phyloP scores from a whole-genome alignment of 2,888 invertebrate genomes.

The Prenolepis imparis region DNA sequence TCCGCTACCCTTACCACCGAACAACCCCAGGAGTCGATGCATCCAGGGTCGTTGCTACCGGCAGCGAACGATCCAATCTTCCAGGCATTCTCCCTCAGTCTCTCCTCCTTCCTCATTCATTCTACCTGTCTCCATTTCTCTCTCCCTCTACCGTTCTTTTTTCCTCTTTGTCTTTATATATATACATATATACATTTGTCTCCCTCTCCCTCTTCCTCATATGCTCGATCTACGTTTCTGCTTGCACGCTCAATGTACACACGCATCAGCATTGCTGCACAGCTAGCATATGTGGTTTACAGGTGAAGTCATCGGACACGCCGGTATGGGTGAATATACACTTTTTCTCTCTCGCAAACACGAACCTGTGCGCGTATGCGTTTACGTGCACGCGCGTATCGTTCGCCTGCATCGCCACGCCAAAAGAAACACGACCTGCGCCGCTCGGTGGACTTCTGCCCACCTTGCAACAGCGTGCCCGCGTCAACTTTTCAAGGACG shows the following conservation, averaged over 20 bases:
- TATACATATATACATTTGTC: not conserved
- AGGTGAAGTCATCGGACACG: conserved; percentile 47
- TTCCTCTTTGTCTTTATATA: not conserved
- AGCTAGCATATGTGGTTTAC: conserved; percentile 48
- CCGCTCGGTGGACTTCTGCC: conserved; percentile 46
- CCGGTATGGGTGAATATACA: conserved; percentile 27
- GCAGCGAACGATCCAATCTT: conserved; percentile 85
- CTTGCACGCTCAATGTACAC: conserved; percentile 53
- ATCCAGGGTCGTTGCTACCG: conserved; percentile 86
- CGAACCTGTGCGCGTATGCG: too few species aligned
- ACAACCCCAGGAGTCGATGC: conserved; percentile 86
- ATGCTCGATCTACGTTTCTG: conserved; percentile 35
- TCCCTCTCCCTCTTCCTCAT: conserved; percentile 47
- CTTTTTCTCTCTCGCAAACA: conserved; percentile 32
- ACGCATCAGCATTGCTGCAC: conserved; percentile 68
- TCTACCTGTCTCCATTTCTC: conserved; percentile 48
- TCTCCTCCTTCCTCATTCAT: conserved; percentile 40
- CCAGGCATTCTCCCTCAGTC: conserved; percentile 71
- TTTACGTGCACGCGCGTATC: conserved; percentile 22
- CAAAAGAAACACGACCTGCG: conserved; percentile 51
- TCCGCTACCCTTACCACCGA: conserved; percentile 81
- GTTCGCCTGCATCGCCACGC: conserved; percentile 53
- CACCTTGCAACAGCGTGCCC: conserved; percentile 54
- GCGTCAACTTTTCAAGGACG: conserved; percentile 74
- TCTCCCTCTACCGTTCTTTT: conserved; percentile 46